Evolutionary conservation across 2,113 vertebrate species (phyloP), one percentile per base, ranked within the genome.

Genomic region (Amphilophus citrinellus): DNA sequence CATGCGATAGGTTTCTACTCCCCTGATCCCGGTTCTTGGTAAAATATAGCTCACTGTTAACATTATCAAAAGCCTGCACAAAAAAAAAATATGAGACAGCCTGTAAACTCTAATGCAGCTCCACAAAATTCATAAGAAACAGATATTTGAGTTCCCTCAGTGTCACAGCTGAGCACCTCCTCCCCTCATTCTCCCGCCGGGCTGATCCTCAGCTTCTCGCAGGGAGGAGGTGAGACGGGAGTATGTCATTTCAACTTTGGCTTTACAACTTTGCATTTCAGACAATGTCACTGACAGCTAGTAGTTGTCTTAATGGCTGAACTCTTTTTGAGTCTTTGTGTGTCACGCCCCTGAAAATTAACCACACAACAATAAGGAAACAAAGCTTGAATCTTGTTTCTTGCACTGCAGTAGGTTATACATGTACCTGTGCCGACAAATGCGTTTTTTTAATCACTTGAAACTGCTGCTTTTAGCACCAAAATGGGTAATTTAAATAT

Each of bases 401-500:
- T 91, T 91, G 87, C 83, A 80, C 81, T 85, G 87, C 86, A 88
- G 87, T 84, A 80, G 68, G 76, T 82, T 92, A 76, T 68, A 91
- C 79, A 78, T 75, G 50, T 80, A 79, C 83, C 77, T 85, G 65
- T 68, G 75, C 79, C 3, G 80, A 86, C 66, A 42, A 61, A 84
- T 88, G 87, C 80, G 14, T 88, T 81, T 79, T 85, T 53, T 73
- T 53, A 32, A 73, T 82, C 75, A 77, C 84, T 88, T 90, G 73
- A 91, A 89, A 60, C 88, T 18, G 75, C 90, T 89, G 89, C 87
- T 68, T 91, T 93, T 92, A 96, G 95, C 95, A 95, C 95, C 95
- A 93, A 91, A 94, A 85, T 88, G 88, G 82, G 88, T 90, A 88
- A 90, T 92, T 95, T 94, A 95, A 94, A 96, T 95, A 95, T 87